Evolutionary conservation across 2,113 vertebrate genomes (phyloP).

Genomic region (Pithys albifrons): DNA sequence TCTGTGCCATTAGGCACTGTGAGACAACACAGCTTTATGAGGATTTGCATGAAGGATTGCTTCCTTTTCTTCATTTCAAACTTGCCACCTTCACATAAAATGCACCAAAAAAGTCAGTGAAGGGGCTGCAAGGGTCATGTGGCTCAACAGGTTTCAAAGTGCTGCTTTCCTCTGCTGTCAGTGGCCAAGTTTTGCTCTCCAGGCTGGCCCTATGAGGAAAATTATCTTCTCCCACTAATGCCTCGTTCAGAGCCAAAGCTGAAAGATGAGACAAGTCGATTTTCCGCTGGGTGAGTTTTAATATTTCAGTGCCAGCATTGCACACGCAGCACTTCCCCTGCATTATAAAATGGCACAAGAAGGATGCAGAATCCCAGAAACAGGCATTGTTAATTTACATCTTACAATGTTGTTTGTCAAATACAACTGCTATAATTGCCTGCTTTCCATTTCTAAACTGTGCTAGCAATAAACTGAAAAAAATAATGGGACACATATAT

Average conservation of each 20-base stretch:
- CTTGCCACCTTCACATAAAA: background rate
- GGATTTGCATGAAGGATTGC: background rate
- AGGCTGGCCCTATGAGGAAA: background rate
- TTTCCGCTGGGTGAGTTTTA: rapidly evolving
- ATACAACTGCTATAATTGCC: background rate
- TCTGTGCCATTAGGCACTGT: background rate
- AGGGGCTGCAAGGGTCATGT: background rate
- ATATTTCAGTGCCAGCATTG: background rate
- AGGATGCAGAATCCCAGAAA: background rate
- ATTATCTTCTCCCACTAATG: background rate
- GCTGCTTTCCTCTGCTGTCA: background rate
- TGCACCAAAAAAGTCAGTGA: background rate
- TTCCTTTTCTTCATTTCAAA: background rate
- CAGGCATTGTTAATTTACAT: background rate
- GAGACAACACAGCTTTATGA: rapidly evolving
- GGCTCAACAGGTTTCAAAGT: background rate
- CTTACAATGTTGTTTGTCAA: background rate
- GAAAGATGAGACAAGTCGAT: background rate
- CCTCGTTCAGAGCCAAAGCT: background rate
- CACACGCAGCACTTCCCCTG: background rate
- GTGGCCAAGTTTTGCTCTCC: background rate
- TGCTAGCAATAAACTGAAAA: background rate
- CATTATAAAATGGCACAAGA: background rate
- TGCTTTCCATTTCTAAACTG: background rate
- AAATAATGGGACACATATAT: background rate